Base-by-base conservation (phyloP, 2,113 vertebrate genomes). In the Anolis carolinensis region DNA sequence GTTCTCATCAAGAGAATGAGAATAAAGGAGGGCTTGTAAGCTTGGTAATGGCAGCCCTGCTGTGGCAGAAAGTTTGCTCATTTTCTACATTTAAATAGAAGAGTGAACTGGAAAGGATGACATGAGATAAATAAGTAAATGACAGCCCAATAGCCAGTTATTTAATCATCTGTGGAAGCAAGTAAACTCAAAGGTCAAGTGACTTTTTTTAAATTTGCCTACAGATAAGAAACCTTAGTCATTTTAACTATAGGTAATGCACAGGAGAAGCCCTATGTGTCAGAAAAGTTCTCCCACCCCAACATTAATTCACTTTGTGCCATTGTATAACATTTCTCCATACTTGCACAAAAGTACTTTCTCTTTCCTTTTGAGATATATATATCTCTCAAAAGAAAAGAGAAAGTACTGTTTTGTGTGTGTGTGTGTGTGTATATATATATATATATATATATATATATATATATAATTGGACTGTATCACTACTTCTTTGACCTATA, bases 121-220 rank as follows among this genome's bases (percentile, higher is more conserved):
- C 93, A 90, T 21, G 90, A 94, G 93, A 90, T 71, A 94, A 94
- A 94, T 88, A 91, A 91, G 90, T 91, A 88, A 87, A 90, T 86
- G 88, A 48, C 62, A 77, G 91, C 91, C 91, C 95, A 95, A 90
- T 93, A 93, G 92, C 94, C 93, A 92, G 91, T 95, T 92, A 95
- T 93, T 96, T 92, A 95, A 95, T 95, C 95, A 90, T 86, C 84
- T 74, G 91, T 94, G 89, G 92, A 95, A 95, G 93, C 93, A 93
- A 93, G 90, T 91, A 90, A 96, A 91, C 94, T 91, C 94, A 95
- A 95, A 95, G 94, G 93, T 93, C 93, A 94, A 95, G 95, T 95
- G 95, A 93, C 90, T 95, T 91, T 96, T n/a, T 94, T 95, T 91
- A 94, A 91, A 93, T 87, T 89, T 93, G 91, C 0, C 87, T 90